These are phyloP conservation scores for Planococcus citri DNA, from an alignment of 1,140 invertebrate species.

Conservation along the genomic window DNA sequence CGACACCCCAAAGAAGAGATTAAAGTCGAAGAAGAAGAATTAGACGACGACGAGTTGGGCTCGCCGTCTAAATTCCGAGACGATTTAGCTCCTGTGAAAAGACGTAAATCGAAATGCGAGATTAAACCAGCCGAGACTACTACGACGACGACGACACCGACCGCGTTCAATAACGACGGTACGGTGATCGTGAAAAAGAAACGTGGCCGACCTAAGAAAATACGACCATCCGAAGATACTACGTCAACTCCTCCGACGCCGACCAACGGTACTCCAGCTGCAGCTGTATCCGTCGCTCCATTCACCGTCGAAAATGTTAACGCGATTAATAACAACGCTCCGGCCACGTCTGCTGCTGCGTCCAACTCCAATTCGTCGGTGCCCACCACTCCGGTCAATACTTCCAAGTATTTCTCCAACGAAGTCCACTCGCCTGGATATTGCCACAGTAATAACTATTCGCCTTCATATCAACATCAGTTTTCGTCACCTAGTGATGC, in stretches of 20 bases:
- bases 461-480: not conserved
- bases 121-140: slow-evolving; percentile 22
- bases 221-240: slow-evolving; percentile 30
- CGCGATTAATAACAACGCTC: not conserved
- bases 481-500: not conserved
- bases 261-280: not conserved
- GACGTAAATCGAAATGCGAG: not conserved
- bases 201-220: slow-evolving; percentile 73
- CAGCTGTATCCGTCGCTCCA: too few species aligned
- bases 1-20: slow-evolving; percentile 33
- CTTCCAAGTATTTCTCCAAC: not conserved
- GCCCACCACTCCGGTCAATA: not conserved
- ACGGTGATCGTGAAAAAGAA: slow-evolving; percentile 65
- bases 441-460: slow-evolving; percentile 3
- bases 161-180: slow-evolving; percentile 34
- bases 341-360: not conserved
- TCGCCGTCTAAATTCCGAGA: slow-evolving; percentile 2
- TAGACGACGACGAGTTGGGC: not conserved
- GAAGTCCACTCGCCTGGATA: not conserved
- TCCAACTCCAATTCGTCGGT: not conserved
- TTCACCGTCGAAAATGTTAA: not conserved
- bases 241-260: not conserved
- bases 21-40: slow-evolving; percentile 26
- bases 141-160: slow-evolving; percentile 43
- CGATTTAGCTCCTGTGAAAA: not conserved